Evolutionary conservation across 2,797 vertebrate species (phyloP).

Genomic region (Pseudocheirus occidentalis): DNA sequence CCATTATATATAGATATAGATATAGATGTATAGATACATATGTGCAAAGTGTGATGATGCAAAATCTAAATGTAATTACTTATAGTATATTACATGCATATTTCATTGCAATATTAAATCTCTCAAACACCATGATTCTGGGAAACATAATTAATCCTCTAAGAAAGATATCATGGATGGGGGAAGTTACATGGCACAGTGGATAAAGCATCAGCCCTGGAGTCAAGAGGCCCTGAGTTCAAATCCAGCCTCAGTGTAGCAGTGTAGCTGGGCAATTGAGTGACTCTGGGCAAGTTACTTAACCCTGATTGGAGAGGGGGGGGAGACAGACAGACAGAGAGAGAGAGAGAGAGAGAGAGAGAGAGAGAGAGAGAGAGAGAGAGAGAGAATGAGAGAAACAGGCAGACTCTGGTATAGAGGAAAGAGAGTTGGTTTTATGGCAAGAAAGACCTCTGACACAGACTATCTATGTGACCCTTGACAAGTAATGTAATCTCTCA

Average conservation of each 20-base stretch:
- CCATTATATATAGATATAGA: not conserved
- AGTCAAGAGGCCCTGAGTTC: not conserved
- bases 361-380: no score
- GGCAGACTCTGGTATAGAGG: not conserved
- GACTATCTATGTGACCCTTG: not conserved
- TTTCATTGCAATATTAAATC: conserved; percentile 67
- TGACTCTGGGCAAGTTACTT: not conserved
- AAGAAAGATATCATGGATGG: not conserved
- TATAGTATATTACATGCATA: conserved; percentile 57
- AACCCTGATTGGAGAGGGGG: no score
- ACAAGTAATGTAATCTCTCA: not conserved
- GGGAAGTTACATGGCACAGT: not conserved
- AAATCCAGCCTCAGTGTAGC: no score
- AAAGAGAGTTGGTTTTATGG: not conserved
- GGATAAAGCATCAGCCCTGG: not conserved
- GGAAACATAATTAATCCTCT: conserved; percentile 52
- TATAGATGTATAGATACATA: conserved; percentile 20
- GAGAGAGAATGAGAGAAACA: no score
- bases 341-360: no score
- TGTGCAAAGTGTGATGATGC: conserved; percentile 67
- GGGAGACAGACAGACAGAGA: no score
- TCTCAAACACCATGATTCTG: conserved; percentile 55
- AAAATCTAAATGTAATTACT: conserved; percentile 64
- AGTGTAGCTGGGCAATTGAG: no score
- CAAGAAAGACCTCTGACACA: not conserved